Conservation (phyloP, 2,113 vertebrate species). For the Atherinomorus stipes region DNA sequence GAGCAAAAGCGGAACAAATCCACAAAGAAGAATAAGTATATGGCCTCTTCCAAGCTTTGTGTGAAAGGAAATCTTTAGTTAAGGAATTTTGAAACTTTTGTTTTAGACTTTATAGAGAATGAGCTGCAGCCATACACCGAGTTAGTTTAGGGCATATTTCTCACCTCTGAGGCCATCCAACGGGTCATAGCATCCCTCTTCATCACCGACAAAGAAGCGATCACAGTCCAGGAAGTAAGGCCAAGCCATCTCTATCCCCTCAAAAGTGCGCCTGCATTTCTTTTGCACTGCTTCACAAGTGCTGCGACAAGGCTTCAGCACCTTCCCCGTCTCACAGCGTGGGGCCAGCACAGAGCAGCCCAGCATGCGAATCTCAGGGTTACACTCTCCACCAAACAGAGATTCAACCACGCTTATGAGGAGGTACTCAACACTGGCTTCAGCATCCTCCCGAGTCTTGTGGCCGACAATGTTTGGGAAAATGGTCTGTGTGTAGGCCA, state of each 20-base stretch:
- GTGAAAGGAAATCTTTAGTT: not conserved
- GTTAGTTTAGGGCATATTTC: not conserved
- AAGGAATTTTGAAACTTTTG: not conserved
- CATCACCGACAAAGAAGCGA: slow-evolving; percentile 86
- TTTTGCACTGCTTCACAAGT: slow-evolving; percentile 84
- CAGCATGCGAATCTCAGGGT: slow-evolving; percentile 89
- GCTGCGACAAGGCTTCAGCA: slow-evolving; percentile 86
- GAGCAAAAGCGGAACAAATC: too few relatives aligned
- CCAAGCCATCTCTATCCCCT: slow-evolving; percentile 94
- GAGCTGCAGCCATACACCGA: not conserved
- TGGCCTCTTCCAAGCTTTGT: too few relatives aligned
- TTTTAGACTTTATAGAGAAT: too few relatives aligned
- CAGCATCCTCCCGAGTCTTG: slow-evolving; percentile 82
- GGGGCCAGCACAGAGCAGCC: slow-evolving; percentile 92
- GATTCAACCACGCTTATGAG: slow-evolving; percentile 90
- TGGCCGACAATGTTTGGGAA: slow-evolving; percentile 91
- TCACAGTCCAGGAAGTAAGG: slow-evolving; percentile 95
- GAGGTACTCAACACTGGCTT: slow-evolving; percentile 89
- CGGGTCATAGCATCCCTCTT: slow-evolving; percentile 92
- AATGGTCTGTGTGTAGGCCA: slow-evolving; percentile 84
- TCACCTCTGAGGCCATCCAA: slow-evolving; percentile 88
- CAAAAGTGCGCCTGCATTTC: slow-evolving; percentile 87
- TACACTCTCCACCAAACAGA: slow-evolving; percentile 90
- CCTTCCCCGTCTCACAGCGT: slow-evolving; percentile 81
- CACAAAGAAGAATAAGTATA: too few relatives aligned